phyloP scores from a whole-genome alignment of 2,888 invertebrate species.

The Microplitis deprimator region DNA sequence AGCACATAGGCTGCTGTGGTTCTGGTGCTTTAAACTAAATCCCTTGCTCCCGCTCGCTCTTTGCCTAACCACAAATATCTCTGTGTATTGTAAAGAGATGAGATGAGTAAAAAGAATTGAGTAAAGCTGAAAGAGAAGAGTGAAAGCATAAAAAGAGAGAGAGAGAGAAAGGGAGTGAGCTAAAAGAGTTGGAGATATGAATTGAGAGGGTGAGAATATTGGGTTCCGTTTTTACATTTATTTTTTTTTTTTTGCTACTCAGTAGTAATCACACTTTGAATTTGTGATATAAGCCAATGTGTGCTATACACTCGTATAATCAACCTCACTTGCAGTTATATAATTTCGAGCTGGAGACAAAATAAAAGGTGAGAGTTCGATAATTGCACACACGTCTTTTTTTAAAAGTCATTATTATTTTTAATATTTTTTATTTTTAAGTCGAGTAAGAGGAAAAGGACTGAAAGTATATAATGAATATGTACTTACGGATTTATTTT shows the following conservation, averaged over 20 bases:
- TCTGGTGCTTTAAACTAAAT: neutral
- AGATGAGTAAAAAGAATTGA: conserved; percentile 14
- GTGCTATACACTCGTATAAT: too few species aligned
- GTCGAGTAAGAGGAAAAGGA: too few species aligned
- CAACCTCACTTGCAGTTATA: too few species aligned
- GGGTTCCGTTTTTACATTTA: conserved; percentile 5
- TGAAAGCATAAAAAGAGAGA: neutral
- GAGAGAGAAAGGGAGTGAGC: neutral
- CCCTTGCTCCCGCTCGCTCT: neutral
- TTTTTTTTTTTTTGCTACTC: neutral
- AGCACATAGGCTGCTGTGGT: conserved; percentile 1
- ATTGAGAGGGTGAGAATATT: neutral
- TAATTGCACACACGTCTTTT: too few species aligned
- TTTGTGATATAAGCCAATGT: neutral
- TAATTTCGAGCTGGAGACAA: too few species aligned
- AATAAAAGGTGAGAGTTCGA: too few species aligned
- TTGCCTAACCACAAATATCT: neutral
- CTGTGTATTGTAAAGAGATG: neutral
- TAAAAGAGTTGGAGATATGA: neutral
- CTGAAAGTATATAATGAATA: too few species aligned
- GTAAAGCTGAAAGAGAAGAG: neutral
- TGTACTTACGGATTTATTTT: too few species aligned
- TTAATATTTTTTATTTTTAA: too few species aligned
- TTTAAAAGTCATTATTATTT: too few species aligned
- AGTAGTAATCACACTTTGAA: conserved; percentile 7